phyloP scores from a whole-genome alignment of 2,797 vertebrate genomes.

The Chelonia mydas region DNA sequence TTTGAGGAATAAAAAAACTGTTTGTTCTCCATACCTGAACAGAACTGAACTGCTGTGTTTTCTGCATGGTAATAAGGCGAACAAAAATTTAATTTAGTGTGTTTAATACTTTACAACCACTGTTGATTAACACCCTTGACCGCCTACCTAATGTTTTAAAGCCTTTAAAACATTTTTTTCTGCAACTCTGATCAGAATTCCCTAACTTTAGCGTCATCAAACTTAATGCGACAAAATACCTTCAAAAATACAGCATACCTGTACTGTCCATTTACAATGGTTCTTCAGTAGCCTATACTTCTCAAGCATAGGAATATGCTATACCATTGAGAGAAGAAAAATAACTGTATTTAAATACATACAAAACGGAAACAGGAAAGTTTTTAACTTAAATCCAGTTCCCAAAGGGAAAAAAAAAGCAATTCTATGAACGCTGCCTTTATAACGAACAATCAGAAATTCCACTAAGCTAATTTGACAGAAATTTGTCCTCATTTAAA shows the following conservation, averaged over 20 bases:
- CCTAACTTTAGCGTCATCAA: conserved; percentile 94
- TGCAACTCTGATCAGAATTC: conserved; percentile 90
- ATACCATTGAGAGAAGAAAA: conserved; percentile 91
- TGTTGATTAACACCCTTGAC: conserved; percentile 88
- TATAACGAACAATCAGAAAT: conserved; percentile 97
- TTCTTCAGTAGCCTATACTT: conserved; percentile 92
- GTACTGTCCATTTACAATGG: conserved; percentile 98
- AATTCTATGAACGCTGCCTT: conserved; percentile 94
- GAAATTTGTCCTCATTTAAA: conserved; percentile 95
- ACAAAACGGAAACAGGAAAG: conserved; percentile 93
- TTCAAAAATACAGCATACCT: conserved; percentile 97
- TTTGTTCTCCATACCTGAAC: conserved; percentile 71
- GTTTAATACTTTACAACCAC: conserved; percentile 88
- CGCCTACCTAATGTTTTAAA: conserved; percentile 89
- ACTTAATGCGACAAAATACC: conserved; percentile 95
- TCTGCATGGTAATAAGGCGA: conserved; percentile 89
- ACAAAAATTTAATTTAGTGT: conserved; percentile 89
- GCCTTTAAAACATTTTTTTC: conserved; percentile 89
- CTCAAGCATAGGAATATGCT: conserved; percentile 94
- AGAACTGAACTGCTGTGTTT: conserved; percentile 73
- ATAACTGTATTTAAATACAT: conserved; percentile 96
- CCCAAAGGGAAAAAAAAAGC: conserved; percentile 88
- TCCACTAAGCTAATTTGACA: conserved; percentile 96
- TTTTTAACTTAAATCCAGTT: conserved; percentile 98
- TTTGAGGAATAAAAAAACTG: conserved; percentile 49